Conservation (phyloP, 2,113 vertebrate species). For the Stegastes partitus region DNA sequence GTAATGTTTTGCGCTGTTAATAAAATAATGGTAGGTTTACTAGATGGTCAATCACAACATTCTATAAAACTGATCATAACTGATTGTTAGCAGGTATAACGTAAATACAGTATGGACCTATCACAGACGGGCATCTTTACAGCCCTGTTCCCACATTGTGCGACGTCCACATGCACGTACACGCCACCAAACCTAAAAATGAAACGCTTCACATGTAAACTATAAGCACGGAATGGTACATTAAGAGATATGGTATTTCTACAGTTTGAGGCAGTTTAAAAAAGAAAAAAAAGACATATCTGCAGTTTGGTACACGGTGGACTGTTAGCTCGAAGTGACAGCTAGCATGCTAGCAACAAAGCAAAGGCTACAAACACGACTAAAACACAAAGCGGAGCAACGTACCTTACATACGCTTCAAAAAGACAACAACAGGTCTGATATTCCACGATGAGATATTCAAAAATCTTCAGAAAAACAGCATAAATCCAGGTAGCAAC, state of each 20-base stretch:
- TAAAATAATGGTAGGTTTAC: too few relatives aligned
- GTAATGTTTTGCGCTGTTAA: too few relatives aligned
- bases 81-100: background rate
- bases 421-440: background rate
- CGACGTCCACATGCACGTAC: slow-evolving; percentile 29
- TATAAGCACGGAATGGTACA: background rate
- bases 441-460: background rate
- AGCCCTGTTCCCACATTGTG: background rate
- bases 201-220: background rate
- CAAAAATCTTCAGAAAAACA: background rate
- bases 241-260: background rate
- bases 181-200: background rate
- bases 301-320: background rate
- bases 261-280: fast-evolving
- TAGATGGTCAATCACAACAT: background rate
- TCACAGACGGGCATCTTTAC: slow-evolving; percentile 1
- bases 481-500: background rate
- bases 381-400: background rate
- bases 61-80: background rate
- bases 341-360: slow-evolving; percentile 18
- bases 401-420: slow-evolving; percentile 55
- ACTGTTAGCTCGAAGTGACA: background rate
- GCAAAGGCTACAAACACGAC: background rate
- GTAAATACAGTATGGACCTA: background rate
- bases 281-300: background rate